Evolutionary conservation across 2,797 vertebrate species (phyloP), one percentile per base, ranked within the genome.

Genomic region (Huso huso): DNA sequence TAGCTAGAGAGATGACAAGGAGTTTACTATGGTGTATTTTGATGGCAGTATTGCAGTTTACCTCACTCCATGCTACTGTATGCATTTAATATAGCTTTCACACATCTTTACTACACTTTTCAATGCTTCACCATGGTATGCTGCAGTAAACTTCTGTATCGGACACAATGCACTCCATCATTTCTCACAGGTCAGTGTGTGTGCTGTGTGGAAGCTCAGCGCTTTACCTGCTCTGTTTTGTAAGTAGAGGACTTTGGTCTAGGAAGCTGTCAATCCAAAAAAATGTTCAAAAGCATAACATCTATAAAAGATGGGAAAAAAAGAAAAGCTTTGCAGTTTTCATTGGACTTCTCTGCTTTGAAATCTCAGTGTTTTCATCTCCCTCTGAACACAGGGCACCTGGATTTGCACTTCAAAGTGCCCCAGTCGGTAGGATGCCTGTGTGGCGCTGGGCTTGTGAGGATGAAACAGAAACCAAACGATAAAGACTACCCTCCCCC

Each of bases 321-420:
- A 55, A 55, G 53, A 55, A 55, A n/a, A 55, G 6, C 53, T 55
- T 55, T 55, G 53, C 53, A 10, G n/a, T n/a, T n/a, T 55, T 55
- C 53, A 37, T 37, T 55, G n/a, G 73, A 71, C 74, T 80, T 79
- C 76, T 79, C 71, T 71, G 75, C 72, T 83, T 76, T 81, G 70
- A 79, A 83, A 66, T 55, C 76, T 71, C 73, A 10, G 49, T 10
- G 74, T 80, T 79, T 73, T 73, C 75, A 73, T 83, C 75, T 79
- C 77, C 10, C 77, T 83, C 73, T 81, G 48, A 69, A 70, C 70
- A 81, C 77, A 77, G 73, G 72, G 69, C 69, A 85, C 78, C 77
- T 65, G 77, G 69, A 88, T 90, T 86, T 87, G 81, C 84, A 89
- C 86, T 83, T 88, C 87, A 89, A 89, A 90, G 82, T 71, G 71